Evolutionary conservation across 2,113 vertebrate genomes (phyloP).

Genomic region (Tetrax tetrax): DNA sequence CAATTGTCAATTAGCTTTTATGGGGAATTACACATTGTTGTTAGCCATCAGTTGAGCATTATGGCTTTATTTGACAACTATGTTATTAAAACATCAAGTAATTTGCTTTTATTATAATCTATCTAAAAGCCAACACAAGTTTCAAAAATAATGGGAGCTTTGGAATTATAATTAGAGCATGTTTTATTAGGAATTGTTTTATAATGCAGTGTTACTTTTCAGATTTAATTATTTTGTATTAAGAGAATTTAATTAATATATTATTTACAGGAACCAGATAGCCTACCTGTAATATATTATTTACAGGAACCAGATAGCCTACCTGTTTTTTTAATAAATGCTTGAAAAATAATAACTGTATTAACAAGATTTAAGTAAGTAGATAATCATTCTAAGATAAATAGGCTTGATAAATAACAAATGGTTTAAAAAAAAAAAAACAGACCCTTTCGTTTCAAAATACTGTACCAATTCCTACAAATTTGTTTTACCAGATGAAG

Average conservation of each 20-base stretch:
- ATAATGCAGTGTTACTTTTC: constrained; percentile 11
- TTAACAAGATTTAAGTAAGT: constrained; percentile 26
- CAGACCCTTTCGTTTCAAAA: not conserved
- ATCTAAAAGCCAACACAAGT: constrained; percentile 62
- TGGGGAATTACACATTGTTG: constrained; percentile 53
- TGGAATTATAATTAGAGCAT: constrained; percentile 58
- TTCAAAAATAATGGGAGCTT: constrained; percentile 65
- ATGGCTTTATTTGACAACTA: constrained; percentile 59
- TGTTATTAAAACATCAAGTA: constrained; percentile 70
- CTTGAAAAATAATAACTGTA: constrained; percentile 1
- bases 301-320: constrained; percentile 41
- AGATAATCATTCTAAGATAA: not conserved
- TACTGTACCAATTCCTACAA: not conserved
- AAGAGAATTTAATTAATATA: constrained; percentile 55
- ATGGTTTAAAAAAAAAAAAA: not conserved
- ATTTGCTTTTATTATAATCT: constrained; percentile 74
- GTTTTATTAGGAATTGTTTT: constrained; percentile 57
- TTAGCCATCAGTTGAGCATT: constrained; percentile 52
- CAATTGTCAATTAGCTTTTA: constrained; percentile 75
- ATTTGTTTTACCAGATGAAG: not conserved
- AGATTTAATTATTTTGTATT: constrained; percentile 63
- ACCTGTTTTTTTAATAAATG: not conserved
- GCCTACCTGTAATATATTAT: constrained; percentile 25
- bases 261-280: constrained; percentile 55
- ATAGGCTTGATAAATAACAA: constrained; percentile 11